phyloP scores from a whole-genome alignment of 1,140 invertebrate species.

The Mycetomoellerius zeteki region DNA sequence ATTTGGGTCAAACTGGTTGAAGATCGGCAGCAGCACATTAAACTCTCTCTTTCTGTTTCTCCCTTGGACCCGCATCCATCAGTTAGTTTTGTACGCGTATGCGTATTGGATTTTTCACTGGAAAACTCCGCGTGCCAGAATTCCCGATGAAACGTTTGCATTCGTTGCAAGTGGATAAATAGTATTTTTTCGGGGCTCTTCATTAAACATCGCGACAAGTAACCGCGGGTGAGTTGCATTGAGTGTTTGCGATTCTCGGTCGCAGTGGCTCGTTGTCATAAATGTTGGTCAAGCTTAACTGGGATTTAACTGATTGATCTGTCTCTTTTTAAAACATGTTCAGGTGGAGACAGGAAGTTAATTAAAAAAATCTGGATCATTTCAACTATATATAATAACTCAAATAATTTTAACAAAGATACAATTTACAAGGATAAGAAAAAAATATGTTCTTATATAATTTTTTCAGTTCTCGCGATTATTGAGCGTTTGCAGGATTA shows the following conservation, averaged over 20 bases:
- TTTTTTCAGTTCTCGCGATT: not conserved
- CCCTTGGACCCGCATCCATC: not conserved
- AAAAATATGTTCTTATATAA: not conserved
- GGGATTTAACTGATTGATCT: constrained; percentile 28
- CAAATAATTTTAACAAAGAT: not conserved
- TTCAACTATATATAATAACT: not conserved
- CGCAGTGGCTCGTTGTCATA: constrained; percentile 19
- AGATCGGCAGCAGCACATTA: constrained; percentile 41
- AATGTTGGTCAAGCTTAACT: constrained; percentile 46
- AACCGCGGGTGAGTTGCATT: constrained; percentile 24
- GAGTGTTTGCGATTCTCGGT: constrained; percentile 46
- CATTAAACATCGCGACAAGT: constrained; percentile 60
- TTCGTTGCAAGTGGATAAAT: constrained; percentile 57
- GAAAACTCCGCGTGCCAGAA: constrained; percentile 46
- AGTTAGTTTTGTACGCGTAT: constrained; percentile 38
- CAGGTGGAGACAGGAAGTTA: not conserved
- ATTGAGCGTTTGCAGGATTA: not conserved
- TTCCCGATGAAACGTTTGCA: constrained; percentile 63
- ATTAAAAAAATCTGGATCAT: constrained; percentile 1
- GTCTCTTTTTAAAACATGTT: not conserved
- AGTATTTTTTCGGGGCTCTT: constrained; percentile 52
- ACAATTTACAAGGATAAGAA: not conserved
- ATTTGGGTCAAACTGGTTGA: constrained; percentile 69
- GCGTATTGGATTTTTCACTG: constrained; percentile 66
- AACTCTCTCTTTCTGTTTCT: not conserved